Percentiles rank a stretch among this genome's conserved stretches.
Evolutionary conservation across 2,888 invertebrate species (phyloP).

Genomic region (Morpho deidamia): DNA sequence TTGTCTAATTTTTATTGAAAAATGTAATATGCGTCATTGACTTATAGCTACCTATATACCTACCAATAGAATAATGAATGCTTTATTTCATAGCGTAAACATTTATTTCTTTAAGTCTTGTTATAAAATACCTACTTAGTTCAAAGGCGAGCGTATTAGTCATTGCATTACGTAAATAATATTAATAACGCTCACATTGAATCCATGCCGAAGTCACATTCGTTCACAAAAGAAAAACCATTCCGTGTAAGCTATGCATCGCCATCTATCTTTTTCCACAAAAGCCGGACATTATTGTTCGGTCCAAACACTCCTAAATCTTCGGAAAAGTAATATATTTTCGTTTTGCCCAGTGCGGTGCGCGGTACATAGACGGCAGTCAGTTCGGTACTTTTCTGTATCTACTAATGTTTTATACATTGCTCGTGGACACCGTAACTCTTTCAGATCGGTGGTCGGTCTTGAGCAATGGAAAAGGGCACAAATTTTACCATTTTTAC

Average conservation of each 20-base stretch:
- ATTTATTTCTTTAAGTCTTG: no score
- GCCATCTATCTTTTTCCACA: constrained; percentile 79
- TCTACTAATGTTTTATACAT: constrained; percentile 75
- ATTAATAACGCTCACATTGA: constrained; percentile 59
- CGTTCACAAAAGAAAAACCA: constrained; percentile 73
- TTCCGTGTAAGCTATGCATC: constrained; percentile 74
- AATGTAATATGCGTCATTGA: no score
- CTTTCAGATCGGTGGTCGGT: constrained; percentile 34
- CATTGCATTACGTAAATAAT: constrained; percentile 66
- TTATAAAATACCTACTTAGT: no score
- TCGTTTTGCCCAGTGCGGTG: constrained; percentile 78
- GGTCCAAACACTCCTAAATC: constrained; percentile 80
- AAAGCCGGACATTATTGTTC: constrained; percentile 80
- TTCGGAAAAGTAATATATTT: constrained; percentile 79
- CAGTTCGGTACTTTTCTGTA: constrained; percentile 67
- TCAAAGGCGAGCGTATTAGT: not conserved
- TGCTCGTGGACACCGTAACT: constrained; percentile 40
- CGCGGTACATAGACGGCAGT: constrained; percentile 60
- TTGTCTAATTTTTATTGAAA: no score
- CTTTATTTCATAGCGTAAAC: no score
- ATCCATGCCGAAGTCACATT: constrained; percentile 63
- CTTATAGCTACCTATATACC: no score
- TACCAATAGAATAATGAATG: no score
- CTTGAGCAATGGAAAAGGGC: constrained; percentile 47
- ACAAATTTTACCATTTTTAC: constrained; percentile 45